Conservation (phyloP, 1,140 invertebrate species). For the Pseudomyrmex sp. region DNA sequence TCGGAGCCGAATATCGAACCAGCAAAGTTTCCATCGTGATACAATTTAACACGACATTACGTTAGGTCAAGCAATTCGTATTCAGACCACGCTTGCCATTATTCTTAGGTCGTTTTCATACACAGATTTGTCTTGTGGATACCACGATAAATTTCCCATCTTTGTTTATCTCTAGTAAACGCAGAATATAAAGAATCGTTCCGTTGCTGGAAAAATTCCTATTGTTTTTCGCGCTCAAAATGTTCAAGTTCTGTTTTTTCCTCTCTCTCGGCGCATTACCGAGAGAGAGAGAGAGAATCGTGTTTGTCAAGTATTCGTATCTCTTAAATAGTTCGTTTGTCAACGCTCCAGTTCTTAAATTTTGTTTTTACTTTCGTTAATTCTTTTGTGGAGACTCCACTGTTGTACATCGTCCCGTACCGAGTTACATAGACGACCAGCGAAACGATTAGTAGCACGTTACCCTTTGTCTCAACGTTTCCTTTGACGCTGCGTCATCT, state of each 20-base stretch:
- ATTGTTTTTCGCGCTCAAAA: not conserved
- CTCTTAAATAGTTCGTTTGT: constrained; percentile 5
- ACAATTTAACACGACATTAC: constrained; percentile 2
- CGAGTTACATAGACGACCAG: not conserved
- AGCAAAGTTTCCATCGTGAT: constrained; percentile 24
- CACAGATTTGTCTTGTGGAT: constrained; percentile 2
- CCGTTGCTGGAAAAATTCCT: not conserved
- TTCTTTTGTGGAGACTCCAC: constrained; percentile 11
- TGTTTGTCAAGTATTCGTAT: not conserved
- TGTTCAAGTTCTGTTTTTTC: not conserved
- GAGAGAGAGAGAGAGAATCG: not conserved
- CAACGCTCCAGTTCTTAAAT: not conserved
- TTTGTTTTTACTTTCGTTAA: not conserved
- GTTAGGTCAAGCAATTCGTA: constrained; percentile 10
- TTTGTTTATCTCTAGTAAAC: constrained; percentile 2
- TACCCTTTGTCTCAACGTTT: constrained; percentile 13
- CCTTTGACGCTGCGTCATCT: constrained; percentile 27
- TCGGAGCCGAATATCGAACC: constrained; percentile 11
- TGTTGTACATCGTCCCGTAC: constrained; percentile 2
- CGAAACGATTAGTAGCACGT: constrained; percentile 31
- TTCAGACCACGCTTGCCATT: constrained; percentile 33
- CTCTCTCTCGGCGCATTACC: not conserved
- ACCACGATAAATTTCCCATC: constrained; percentile 15
- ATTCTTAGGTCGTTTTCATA: constrained; percentile 43
- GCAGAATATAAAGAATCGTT: constrained; percentile 1